Base-by-base conservation (phyloP, 2,113 vertebrate species). In the Dryoscopus gambensis region DNA sequence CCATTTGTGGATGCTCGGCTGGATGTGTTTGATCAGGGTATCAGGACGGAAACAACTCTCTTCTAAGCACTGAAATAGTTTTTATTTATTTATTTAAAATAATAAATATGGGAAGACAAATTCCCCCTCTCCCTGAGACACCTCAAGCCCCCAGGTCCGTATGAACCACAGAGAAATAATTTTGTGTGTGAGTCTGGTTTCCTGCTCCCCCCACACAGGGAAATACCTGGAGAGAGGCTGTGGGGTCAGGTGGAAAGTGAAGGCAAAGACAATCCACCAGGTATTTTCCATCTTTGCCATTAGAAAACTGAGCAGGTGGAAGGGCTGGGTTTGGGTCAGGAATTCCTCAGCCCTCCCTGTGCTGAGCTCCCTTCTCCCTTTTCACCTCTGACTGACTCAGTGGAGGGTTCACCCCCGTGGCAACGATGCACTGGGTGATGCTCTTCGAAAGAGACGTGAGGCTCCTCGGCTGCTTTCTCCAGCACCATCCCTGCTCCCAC, bases 401-500 rank as follows among this genome's bases (percentile, higher is more conserved):
- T 5, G 42, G 4, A 59, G 60, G 31, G 18, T 5, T 82, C 64
- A 44, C 44, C 28, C 11, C 1, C 25, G 2, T 2, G 12, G 33
- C 62, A 52, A 0, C 22, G 75, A 42, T 19, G 3, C 0, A 6
- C 2, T 10, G 44, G n/a, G n/a, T n/a, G n/a, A n/a, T n/a, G n/a
- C n/a, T n/a, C n/a, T n/a, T n/a, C n/a, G n/a, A n/a, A n/a, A n/a
- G n/a, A n/a, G n/a, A n/a, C n/a, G n/a, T n/a, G n/a, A n/a, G n/a
- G n/a, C 63, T 80, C 31, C 75, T 80, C 18, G 1, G 31, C 65
- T 39, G 39, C 55, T 21, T 40, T 33, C 69, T 30, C 46, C 37
- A 5, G 59, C 76, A 44, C 19, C 31, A 13, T 23, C 64, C 33
- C 25, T 8, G 27, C 49, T 50, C 47, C 65, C 42, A 20, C 7